phyloP scores from a whole-genome alignment of 2,888 invertebrate genomes.

The Exephanes ischioxanthus region DNA sequence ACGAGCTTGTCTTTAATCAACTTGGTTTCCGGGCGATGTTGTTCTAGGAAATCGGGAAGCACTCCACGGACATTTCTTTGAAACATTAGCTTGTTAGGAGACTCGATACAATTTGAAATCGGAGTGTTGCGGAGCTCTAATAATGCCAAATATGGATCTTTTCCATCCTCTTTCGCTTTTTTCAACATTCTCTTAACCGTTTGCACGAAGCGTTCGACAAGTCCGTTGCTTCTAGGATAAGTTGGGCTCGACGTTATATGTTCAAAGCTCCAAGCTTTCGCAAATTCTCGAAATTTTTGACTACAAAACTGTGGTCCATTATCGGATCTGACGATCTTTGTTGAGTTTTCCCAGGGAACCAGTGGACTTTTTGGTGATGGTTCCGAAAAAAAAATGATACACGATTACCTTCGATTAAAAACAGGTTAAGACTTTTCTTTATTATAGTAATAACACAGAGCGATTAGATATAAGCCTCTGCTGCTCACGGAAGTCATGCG shows the following conservation, averaged over 20 bases:
- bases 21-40: background rate
- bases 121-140: background rate
- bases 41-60: slow-evolving; percentile 38
- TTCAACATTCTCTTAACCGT: slow-evolving; percentile 57
- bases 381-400: background rate
- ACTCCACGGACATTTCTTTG: slow-evolving; percentile 47
- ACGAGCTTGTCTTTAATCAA: background rate
- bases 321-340: slow-evolving; percentile 54
- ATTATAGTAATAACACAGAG: background rate
- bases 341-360: too few species aligned
- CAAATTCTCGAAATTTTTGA: slow-evolving; percentile 57
- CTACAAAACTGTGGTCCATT: slow-evolving; percentile 65
- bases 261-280: slow-evolving; percentile 58
- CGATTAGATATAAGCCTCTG: background rate
- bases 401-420: background rate
- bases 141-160: slow-evolving; percentile 44
- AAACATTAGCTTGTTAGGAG: slow-evolving; percentile 53
- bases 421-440: background rate
- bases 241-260: slow-evolving; percentile 46
- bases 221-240: background rate
- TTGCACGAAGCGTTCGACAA: background rate
- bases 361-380: too few species aligned
- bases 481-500: background rate
- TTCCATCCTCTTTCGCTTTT: slow-evolving; percentile 55
- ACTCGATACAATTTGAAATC: slow-evolving; percentile 18